phyloP scores from a whole-genome alignment of 2,888 invertebrate species.

The Caenorhabditis macrosperma region DNA sequence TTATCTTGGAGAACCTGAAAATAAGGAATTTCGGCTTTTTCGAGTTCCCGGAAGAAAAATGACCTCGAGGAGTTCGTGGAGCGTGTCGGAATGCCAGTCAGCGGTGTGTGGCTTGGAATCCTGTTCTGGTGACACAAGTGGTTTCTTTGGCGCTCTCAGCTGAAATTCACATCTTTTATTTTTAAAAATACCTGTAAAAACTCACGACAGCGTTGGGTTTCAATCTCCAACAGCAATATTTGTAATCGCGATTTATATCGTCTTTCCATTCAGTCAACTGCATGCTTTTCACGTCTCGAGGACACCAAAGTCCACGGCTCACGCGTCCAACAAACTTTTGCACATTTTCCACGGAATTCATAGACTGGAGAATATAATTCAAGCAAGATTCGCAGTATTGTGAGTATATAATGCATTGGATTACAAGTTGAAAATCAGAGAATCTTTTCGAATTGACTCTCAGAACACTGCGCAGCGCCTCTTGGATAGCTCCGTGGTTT shows the following conservation, averaged over 20 bases:
- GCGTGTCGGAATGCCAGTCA: not conserved
- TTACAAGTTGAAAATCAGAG: not conserved
- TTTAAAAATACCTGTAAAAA: too few relatives aligned
- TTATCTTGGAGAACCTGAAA: not conserved
- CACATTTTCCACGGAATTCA: not conserved
- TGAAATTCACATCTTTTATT: too few relatives aligned
- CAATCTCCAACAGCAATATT: slow-evolving; percentile 2
- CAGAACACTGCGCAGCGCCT: not conserved
- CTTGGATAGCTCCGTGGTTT: not conserved
- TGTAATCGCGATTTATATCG: not conserved
- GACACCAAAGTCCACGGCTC: slow-evolving; percentile 5
- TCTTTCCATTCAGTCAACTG: not conserved
- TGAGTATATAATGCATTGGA: not conserved
- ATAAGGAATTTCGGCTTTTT: too few relatives aligned
- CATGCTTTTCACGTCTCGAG: not conserved
- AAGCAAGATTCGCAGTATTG: slow-evolving; percentile 8
- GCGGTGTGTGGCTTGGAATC: too few relatives aligned
- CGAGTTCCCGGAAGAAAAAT: too few relatives aligned
- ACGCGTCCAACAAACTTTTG: not conserved
- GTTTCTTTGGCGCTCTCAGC: too few relatives aligned
- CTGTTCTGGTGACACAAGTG: too few relatives aligned
- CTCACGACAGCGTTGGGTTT: not conserved
- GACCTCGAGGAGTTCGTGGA: not conserved
- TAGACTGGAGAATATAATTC: not conserved
- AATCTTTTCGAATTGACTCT: not conserved